These are phyloP conservation scores for Turritopsis rubra DNA, from an alignment of 30 jellyfish, hydroid and myxozoan species.

Conservation along the genomic window DNA sequence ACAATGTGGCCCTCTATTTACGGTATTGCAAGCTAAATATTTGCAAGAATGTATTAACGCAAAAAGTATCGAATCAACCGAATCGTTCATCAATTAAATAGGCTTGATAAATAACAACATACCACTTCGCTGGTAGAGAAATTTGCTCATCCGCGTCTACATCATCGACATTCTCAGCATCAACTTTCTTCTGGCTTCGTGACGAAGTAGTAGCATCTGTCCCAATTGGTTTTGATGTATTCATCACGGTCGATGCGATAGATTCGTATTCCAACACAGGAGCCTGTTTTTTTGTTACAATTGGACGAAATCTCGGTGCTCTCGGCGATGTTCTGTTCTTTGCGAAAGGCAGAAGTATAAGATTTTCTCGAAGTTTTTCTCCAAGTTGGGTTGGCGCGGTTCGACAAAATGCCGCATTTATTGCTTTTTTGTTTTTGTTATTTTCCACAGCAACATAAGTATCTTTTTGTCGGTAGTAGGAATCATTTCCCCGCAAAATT, in stretches of 20 bases:
- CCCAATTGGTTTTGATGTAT: not conserved
- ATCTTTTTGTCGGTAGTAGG: slow-evolving; percentile 15
- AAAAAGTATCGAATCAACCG: too few species aligned
- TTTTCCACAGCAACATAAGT: slow-evolving; percentile 25
- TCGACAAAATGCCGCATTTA: slow-evolving; percentile 31
- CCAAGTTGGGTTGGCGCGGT: not conserved
- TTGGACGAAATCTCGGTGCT: not conserved
- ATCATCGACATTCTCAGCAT: not conserved
- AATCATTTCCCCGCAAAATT: slow-evolving; percentile 64
- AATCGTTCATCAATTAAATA: too few species aligned
- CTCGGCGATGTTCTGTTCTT: not conserved
- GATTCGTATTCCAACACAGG: slow-evolving; percentile 8
- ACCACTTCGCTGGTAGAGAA: not conserved
- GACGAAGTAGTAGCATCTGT: not conserved
- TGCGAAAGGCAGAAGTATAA: not conserved
- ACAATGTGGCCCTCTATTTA: too few species aligned
- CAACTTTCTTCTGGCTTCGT: not conserved
- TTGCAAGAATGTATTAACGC: too few species aligned
- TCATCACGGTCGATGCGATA: slow-evolving; percentile 1
- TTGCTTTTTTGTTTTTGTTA: slow-evolving; percentile 22
- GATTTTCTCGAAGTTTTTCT: slow-evolving; percentile 1
- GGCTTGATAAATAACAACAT: not conserved
- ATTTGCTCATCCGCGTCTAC: not conserved
- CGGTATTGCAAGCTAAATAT: too few species aligned
- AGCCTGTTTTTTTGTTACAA: not conserved